Base-by-base conservation (phyloP, 2,888 invertebrate genomes). In the Andrena dorsata region DNA sequence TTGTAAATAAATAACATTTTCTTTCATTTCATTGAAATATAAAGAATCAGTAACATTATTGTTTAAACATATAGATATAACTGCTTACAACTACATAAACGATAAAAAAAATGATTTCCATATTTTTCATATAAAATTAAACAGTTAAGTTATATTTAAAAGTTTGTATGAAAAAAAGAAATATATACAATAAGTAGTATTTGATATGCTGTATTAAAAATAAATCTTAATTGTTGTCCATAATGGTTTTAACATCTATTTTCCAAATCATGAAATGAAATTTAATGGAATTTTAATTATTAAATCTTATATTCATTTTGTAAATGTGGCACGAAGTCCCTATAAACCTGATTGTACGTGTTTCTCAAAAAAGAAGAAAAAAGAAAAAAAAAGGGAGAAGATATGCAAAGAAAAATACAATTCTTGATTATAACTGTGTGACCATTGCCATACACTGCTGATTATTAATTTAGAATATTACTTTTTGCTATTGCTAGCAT, bases 241-340 rank as follows among this genome's bases (percentile, higher is more conserved):
- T 47, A 58, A 66, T 47, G 16, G 58, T 23, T 32, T 73, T 28
- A 5, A 8, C 13, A 49, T 65, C 56, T 41, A 1, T 26, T 35
- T 73, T 56, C 13, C 2, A 51, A 53, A 64, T 65, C 51, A 65
- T 41, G 53, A 8, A 2, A 26, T 26, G 23, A 49, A 74, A 58
- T 26, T 64, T 35, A 35, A 23, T 30, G 23, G 41, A 60, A 65
- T 66, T 26, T 63, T 23, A 35, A 69, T 72, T 80, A 53, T 73
- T 66, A 63, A 81, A 75, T 72, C 76, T 84, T 73, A 70, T 58
- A 73, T 41, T 61, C 58, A 83, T 60, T 75, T 70, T 41, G 65
- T 71, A 51, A 83, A 70, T 72, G 80, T 80, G 78, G 85, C 88
- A 89, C 89, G 89, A 76, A 64, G 83, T 87, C 53, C 87, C 85